Conservation (phyloP, 2,113 vertebrate species). For the Scopus umbretta region DNA sequence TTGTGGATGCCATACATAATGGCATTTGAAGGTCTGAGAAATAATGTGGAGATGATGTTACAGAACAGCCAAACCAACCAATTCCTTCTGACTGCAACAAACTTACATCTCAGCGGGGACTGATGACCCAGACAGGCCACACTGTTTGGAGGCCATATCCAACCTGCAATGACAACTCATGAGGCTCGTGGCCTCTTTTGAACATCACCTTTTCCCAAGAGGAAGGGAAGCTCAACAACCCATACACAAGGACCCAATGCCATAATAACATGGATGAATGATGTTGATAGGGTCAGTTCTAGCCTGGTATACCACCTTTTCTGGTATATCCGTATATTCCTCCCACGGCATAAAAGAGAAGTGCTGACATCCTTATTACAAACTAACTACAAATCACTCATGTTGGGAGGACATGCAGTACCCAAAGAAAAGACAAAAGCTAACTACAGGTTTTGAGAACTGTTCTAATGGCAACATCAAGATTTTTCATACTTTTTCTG, state of each 20-base stretch:
- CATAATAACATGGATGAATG: background rate
- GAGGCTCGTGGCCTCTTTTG: background rate
- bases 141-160: background rate
- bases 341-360: background rate
- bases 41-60: background rate
- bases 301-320: background rate
- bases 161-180: background rate
- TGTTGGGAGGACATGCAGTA: background rate
- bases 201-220: background rate
- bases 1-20: background rate
- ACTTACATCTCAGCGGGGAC: background rate
- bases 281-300: background rate
- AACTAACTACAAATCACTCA: background rate
- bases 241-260: accelerated
- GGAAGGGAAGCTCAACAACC: background rate
- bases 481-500: background rate
- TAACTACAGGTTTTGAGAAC: background rate
- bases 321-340: background rate
- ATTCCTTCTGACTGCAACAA: background rate
- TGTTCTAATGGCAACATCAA: background rate
- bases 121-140: background rate
- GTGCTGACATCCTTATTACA: background rate
- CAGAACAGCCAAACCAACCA: background rate
- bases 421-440: background rate
- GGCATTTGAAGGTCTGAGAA: background rate